A percentile compares a stretch with the other conserved stretches of the same genome.
phyloP scores from a whole-genome alignment of 2,888 invertebrate species.

The Tenthredo distinguenda region DNA sequence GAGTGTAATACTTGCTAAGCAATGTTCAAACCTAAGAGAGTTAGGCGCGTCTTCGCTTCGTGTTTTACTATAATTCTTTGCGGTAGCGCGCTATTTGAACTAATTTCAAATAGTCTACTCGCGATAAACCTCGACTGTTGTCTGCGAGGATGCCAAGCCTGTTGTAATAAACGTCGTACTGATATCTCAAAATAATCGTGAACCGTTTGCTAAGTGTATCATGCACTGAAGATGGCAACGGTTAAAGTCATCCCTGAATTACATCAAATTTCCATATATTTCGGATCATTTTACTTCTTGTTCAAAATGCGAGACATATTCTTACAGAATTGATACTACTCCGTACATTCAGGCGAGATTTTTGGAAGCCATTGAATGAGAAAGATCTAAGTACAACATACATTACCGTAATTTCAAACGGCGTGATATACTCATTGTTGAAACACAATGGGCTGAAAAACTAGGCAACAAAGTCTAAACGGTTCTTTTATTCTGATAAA shows the following conservation, averaged over 20 bases:
- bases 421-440: neutral
- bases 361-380: neutral
- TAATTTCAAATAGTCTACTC: conserved; percentile 11
- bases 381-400: neutral
- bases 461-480: neutral
- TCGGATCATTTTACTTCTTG: neutral
- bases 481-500: neutral
- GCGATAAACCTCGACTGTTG: conserved; percentile 8
- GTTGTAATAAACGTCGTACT: neutral
- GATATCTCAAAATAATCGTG: neutral
- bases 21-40: neutral
- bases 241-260: neutral
- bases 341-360: neutral
- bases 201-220: neutral
- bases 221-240: neutral
- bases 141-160: neutral
- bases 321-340: neutral
- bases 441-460: neutral
- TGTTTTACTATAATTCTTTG: conserved; percentile 4
- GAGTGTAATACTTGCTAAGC: neutral
- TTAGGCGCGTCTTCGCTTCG: neutral
- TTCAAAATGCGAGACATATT: neutral
- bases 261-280: neutral
- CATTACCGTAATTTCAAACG: neutral
- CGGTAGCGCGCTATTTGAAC: neutral